Evolutionary conservation across 2,888 invertebrate genomes (phyloP).

Genomic region (Melanophora roralis): DNA sequence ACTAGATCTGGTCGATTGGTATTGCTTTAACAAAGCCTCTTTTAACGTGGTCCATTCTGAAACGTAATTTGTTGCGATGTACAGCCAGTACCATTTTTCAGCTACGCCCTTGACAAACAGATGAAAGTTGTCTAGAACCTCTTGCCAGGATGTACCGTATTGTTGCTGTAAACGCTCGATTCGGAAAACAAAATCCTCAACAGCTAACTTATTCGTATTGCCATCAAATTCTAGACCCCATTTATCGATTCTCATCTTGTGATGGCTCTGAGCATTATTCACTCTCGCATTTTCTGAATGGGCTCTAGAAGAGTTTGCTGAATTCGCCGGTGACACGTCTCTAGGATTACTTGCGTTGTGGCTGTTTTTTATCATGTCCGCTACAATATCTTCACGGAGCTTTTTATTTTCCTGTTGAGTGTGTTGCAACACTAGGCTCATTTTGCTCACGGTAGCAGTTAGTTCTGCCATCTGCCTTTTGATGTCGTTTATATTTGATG

Average conservation of each 20-base stretch:
- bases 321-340: background rate
- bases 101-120: background rate
- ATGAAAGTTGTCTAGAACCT: constrained; percentile 21
- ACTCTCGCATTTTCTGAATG: background rate
- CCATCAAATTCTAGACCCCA: constrained; percentile 5
- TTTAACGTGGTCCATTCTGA: background rate
- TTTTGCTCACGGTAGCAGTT: background rate
- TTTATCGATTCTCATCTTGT: background rate
- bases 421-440: background rate
- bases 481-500: background rate
- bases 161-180: background rate
- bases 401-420: background rate
- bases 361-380: background rate
- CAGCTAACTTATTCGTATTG: background rate
- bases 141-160: background rate
- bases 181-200: background rate
- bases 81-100: background rate
- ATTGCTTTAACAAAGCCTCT: background rate
- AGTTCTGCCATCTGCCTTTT: background rate
- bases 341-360: too few relatives aligned
- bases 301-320: background rate
- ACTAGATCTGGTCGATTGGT: background rate
- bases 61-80: background rate
- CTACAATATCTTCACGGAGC: background rate
- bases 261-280: background rate